Percentiles rank a stretch among this genome's conserved stretches.
Conservation (phyloP, 2,888 invertebrate genomes). For the Drosophila siamana region DNA sequence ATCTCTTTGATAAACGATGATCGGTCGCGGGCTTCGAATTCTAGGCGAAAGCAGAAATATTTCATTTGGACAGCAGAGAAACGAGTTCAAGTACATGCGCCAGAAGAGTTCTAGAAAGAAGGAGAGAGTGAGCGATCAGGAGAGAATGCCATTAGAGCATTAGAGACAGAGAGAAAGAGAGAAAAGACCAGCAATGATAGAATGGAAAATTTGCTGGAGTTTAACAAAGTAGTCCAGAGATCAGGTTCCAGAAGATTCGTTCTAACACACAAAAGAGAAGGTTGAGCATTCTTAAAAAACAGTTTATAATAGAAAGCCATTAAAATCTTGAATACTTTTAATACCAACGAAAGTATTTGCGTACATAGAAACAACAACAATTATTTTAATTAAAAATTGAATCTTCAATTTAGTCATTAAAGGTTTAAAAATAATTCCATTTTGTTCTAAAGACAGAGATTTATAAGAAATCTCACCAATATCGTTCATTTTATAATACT, state of each 20-base stretch:
- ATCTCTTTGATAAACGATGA: slow-evolving; percentile 49
- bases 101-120: slow-evolving; percentile 24
- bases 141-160: neutral
- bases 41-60: slow-evolving; percentile 22
- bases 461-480: too few relatives aligned
- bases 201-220: slow-evolving; percentile 1
- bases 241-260: slow-evolving; percentile 6
- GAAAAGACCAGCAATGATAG: neutral
- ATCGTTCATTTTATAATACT: too few relatives aligned
- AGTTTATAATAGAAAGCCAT: neutral
- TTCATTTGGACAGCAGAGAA: slow-evolving; percentile 39
- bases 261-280: neutral
- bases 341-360: neutral
- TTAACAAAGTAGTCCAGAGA: neutral
- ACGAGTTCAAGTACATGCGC: slow-evolving; percentile 61
- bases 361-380: neutral
- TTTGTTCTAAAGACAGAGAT: too few relatives aligned
- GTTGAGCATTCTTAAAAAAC: neutral
- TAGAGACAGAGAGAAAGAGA: neutral
- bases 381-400: neutral
- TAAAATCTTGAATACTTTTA: neutral
- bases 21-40: slow-evolving; percentile 19
- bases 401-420: too few relatives aligned
- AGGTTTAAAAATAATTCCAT: neutral
- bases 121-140: slow-evolving; percentile 4